Conservation (phyloP, 1,140 invertebrate genomes). For the Drosophila miranda region DNA sequence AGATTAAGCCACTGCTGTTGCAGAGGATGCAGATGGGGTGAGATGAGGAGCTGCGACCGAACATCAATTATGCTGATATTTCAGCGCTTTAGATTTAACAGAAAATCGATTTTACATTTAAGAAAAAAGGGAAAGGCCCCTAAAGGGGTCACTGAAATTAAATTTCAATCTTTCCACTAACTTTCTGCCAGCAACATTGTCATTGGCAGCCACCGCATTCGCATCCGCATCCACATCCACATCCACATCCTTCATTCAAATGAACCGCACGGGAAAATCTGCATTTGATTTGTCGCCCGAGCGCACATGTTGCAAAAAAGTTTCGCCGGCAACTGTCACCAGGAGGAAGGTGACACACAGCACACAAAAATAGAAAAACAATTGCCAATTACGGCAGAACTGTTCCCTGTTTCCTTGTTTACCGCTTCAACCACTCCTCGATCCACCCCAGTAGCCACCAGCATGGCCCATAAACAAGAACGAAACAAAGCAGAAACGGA, state of each 20-base stretch:
- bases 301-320: constrained; percentile 70
- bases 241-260: constrained; percentile 55
- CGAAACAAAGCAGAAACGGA: constrained; percentile 44
- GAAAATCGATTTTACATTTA: constrained; percentile 47
- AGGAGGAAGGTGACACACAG: constrained; percentile 41
- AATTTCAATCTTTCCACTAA: constrained; percentile 34
- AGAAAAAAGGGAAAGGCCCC: constrained; percentile 19
- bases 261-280: constrained; percentile 53
- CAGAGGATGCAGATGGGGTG: constrained; percentile 4
- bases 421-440: constrained; percentile 22
- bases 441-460: constrained; percentile 55
- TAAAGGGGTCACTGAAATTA: constrained; percentile 34
- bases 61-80: constrained; percentile 46
- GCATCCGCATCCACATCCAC: constrained; percentile 26
- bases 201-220: neutral
- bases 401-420: constrained; percentile 47
- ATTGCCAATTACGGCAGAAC: constrained; percentile 73
- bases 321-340: constrained; percentile 49
- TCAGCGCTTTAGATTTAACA: constrained; percentile 33
- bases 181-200: neutral
- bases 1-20: constrained; percentile 49
- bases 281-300: constrained; percentile 57
- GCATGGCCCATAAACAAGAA: constrained; percentile 53
- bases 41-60: neutral
- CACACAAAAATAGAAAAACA: constrained; percentile 69